Percentiles rank a stretch among this genome's conserved stretches.
These are phyloP conservation scores for Melitaea athalia DNA, from an alignment of 2,888 invertebrate genomes.

Conservation along the genomic window DNA sequence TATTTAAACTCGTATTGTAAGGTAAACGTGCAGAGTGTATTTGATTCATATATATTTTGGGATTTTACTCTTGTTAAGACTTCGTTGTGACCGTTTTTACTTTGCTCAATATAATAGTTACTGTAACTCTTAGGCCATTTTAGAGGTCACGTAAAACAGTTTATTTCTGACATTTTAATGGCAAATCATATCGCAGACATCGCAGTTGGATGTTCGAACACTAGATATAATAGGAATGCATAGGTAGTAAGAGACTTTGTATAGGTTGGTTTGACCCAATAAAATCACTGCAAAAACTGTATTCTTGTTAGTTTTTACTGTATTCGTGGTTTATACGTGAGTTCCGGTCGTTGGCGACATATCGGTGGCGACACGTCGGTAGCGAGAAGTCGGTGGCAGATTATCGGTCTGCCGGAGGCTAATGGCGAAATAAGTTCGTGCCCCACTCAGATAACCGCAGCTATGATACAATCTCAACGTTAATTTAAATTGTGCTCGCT, in stretches of 20 bases:
- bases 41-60: no score
- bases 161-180: no score
- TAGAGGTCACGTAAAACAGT: no score
- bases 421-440: constrained; percentile 40
- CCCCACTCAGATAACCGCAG: constrained; percentile 34
- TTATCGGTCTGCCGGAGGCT: constrained; percentile 29
- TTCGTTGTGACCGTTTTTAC: no score
- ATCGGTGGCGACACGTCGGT: constrained; percentile 29
- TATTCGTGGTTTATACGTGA: constrained; percentile 14
- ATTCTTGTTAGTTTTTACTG: background rate
- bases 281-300: background rate
- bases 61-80: no score
- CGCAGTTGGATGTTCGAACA: no score
- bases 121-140: no score
- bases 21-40: no score
- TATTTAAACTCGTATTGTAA: background rate
- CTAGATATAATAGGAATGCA: no score
- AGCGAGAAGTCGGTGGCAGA: constrained; percentile 32
- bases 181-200: no score
- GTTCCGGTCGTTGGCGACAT: constrained; percentile 27
- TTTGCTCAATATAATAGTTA: no score
- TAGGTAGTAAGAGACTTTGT: no score
- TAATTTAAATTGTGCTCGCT: constrained; percentile 39
- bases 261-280: background rate
- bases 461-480: constrained; percentile 37